Conservation (phyloP, 2,888 invertebrate species). For the Cataglyphis rosenhaueri region DNA sequence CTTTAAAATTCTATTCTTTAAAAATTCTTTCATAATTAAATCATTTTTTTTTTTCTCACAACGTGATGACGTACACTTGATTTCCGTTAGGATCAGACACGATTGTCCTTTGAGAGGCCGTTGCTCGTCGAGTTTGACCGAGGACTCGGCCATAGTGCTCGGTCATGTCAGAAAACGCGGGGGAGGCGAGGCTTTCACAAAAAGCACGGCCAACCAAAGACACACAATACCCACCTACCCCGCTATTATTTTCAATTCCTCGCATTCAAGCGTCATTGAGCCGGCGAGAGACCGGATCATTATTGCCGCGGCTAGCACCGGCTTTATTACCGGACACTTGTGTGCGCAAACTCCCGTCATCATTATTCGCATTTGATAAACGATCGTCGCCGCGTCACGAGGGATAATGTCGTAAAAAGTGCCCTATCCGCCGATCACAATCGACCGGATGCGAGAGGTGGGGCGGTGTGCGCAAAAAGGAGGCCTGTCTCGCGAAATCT, state of each 20-base stretch:
- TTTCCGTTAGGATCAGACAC: constrained; percentile 35
- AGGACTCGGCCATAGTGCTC: constrained; percentile 54
- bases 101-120: constrained; percentile 20
- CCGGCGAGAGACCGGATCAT: constrained; percentile 64
- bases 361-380: constrained; percentile 79
- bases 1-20: not conserved
- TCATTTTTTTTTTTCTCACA: not conserved
- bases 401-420: constrained; percentile 71
- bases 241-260: constrained; percentile 74
- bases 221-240: constrained; percentile 61
- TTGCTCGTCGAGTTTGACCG: constrained; percentile 35
- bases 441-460: constrained; percentile 73
- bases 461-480: not conserved
- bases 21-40: not conserved
- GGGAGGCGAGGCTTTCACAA: constrained; percentile 57
- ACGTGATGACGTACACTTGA: constrained; percentile 7
- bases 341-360: constrained; percentile 64
- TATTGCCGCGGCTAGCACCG: constrained; percentile 62
- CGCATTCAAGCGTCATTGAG: constrained; percentile 70
- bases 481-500: constrained; percentile 25
- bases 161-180: constrained; percentile 61
- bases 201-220: constrained; percentile 55
- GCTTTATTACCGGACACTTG: constrained; percentile 66
- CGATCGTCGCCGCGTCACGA: constrained; percentile 75
- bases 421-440: constrained; percentile 65